Conservation (phyloP, 2,888 invertebrate genomes). For the Aleiodes alternator region DNA sequence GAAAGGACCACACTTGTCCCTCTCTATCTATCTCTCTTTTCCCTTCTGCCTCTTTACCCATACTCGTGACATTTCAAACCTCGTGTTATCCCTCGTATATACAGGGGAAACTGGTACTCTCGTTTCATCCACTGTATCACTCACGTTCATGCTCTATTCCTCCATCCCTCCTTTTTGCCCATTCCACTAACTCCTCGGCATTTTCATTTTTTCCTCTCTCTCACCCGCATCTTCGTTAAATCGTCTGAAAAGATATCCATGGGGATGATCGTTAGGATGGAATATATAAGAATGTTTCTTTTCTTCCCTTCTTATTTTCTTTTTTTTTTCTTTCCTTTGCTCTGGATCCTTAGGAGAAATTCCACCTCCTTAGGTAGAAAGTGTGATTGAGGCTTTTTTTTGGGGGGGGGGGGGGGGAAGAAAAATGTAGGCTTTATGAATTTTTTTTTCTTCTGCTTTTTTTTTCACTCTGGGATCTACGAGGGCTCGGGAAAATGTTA, state of each 20-base stretch:
- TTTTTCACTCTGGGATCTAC: too few relatives aligned
- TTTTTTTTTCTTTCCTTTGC: background rate
- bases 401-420: background rate
- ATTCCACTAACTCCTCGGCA: background rate
- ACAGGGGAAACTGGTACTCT: conserved; percentile 4
- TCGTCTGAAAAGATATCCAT: conserved; percentile 51
- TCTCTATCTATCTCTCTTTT: background rate
- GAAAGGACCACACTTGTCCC: conserved; percentile 8
- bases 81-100: conserved; percentile 8
- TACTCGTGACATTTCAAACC: background rate
- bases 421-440: background rate
- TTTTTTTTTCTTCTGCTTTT: too few relatives aligned
- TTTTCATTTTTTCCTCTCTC: background rate
- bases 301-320: background rate
- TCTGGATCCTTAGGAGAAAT: background rate
- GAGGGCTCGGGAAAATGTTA: too few relatives aligned
- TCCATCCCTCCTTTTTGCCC: too few relatives aligned
- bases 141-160: conserved; percentile 3
- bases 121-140: conserved; percentile 34
- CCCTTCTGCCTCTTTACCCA: conserved; percentile 10
- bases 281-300: conserved; percentile 20
- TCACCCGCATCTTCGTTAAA: conserved; percentile 44
- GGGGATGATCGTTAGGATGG: conserved; percentile 28
- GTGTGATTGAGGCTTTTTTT: background rate
- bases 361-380: background rate